Evolutionary conservation across 2,888 invertebrate genomes (phyloP).

Genomic region (Coleophora flavipennella): DNA sequence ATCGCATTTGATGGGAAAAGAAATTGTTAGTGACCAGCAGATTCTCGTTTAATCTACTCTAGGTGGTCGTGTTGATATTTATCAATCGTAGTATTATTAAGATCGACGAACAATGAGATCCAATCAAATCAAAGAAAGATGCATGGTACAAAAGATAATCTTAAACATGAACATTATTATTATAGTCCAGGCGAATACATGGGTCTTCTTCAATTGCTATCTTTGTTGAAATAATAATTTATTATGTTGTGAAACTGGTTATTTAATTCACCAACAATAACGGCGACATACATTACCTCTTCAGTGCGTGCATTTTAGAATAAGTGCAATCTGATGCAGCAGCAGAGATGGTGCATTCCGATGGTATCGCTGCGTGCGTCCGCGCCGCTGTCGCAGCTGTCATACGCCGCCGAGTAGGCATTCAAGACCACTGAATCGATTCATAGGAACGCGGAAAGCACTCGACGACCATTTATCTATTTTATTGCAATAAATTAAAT

Average conservation of each 20-base stretch:
- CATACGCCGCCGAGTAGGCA: constrained; percentile 33
- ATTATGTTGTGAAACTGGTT: neutral
- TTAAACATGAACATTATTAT: neutral
- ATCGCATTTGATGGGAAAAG: too few relatives aligned
- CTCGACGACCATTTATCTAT: constrained; percentile 56
- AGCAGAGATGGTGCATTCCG: constrained; percentile 30
- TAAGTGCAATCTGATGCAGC: constrained; percentile 30
- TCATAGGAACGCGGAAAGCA: constrained; percentile 62
- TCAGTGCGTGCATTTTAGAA: constrained; percentile 22
- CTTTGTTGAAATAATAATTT: too few relatives aligned
- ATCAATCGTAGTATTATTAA: too few relatives aligned
- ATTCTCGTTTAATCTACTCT: too few relatives aligned
- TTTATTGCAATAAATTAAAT: constrained; percentile 69
- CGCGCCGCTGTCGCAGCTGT: constrained; percentile 26
- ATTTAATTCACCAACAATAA: too few relatives aligned
- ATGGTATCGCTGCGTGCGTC: constrained; percentile 26
- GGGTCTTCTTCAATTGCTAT: too few relatives aligned
- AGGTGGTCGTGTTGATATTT: too few relatives aligned
- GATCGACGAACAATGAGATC: too few relatives aligned
- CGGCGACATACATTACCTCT: constrained; percentile 26
- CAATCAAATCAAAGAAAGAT: too few relatives aligned
- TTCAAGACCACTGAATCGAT: constrained; percentile 26
- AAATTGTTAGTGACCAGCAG: too few relatives aligned
- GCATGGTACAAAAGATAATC: neutral
- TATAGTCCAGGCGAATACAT: neutral